These are phyloP conservation scores for Ophiothrix spiculata DNA, from an alignment of 35 echinoderm and acorn worm species.

Conservation along the genomic window DNA sequence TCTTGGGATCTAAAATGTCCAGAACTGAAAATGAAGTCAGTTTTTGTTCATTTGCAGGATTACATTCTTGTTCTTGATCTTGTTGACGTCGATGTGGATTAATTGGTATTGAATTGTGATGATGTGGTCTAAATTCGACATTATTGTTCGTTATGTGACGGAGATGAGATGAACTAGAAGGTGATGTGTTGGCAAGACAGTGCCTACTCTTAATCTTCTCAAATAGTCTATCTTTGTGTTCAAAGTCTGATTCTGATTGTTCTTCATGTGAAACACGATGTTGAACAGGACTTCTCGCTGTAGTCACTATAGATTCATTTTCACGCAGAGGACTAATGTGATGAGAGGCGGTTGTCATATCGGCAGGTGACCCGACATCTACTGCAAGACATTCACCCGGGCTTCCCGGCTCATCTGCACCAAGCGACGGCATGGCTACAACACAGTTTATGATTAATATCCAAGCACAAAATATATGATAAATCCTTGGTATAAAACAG, in stretches of 20 bases:
- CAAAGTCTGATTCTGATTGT: constrained; percentile 10
- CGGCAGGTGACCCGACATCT: constrained; percentile 8
- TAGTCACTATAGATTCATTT: background rate
- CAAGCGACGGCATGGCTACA: background rate
- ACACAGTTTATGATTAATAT: no score
- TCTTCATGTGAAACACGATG: background rate
- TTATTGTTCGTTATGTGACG: background rate
- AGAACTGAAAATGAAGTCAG: constrained; percentile 26
- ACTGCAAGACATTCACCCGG: constrained; percentile 10
- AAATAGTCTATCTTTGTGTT: background rate
- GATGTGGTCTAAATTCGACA: background rate
- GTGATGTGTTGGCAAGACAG: background rate
- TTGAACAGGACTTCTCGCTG: background rate
- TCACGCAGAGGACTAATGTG: background rate
- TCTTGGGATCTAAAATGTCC: constrained; percentile 30
- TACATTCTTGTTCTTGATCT: background rate
- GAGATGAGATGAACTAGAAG: background rate
- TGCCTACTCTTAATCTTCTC: background rate
- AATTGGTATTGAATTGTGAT: background rate
- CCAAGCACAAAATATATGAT: no score
- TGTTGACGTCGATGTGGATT: background rate
- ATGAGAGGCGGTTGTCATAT: background rate
- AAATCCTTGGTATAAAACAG: no score
- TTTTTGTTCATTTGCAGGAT: constrained; percentile 1
- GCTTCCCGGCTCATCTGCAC: background rate